Evolutionary conservation across 1,140 invertebrate species (phyloP).

Genomic region (Papilio dardanus): DNA sequence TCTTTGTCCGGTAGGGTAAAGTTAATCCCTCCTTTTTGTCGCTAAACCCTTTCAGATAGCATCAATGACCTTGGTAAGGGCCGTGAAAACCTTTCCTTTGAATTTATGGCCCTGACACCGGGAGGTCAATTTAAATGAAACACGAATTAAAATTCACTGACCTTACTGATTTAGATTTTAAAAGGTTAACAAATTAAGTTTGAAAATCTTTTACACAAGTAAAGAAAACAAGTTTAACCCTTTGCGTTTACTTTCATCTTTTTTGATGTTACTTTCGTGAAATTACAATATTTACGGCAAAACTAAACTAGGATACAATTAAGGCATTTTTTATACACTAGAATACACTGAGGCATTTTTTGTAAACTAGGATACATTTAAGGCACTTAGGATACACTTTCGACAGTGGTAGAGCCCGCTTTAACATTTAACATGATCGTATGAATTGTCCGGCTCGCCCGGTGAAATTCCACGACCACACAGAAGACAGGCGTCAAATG

Average conservation of each 20-base stretch:
- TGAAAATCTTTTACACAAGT: background rate
- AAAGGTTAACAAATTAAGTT: background rate
- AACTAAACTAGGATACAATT: too few relatives aligned
- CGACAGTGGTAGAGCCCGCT: too few relatives aligned
- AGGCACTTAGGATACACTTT: too few relatives aligned
- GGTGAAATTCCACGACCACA: too few relatives aligned
- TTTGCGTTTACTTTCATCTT: background rate
- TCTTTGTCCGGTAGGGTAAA: background rate
- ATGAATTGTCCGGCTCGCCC: too few relatives aligned
- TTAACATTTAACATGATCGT: too few relatives aligned
- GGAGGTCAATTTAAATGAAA: conserved; percentile 14
- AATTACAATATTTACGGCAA: too few relatives aligned
- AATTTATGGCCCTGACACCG: conserved; percentile 1
- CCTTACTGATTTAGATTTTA: conserved; percentile 4
- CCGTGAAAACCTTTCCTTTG: conserved; percentile 26
- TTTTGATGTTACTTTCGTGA: too few relatives aligned
- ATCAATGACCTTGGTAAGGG: background rate
- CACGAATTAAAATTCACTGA: conserved; percentile 6
- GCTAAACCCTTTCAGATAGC: conserved; percentile 24
- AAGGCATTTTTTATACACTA: too few relatives aligned
- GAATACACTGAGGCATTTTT: too few relatives aligned
- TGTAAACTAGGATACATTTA: too few relatives aligned
- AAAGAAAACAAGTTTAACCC: background rate
- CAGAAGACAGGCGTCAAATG: too few relatives aligned
- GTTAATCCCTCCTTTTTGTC: conserved; percentile 24